Evolutionary conservation across 2,888 invertebrate genomes (phyloP).

Genomic region (Oeneis ivallda): DNA sequence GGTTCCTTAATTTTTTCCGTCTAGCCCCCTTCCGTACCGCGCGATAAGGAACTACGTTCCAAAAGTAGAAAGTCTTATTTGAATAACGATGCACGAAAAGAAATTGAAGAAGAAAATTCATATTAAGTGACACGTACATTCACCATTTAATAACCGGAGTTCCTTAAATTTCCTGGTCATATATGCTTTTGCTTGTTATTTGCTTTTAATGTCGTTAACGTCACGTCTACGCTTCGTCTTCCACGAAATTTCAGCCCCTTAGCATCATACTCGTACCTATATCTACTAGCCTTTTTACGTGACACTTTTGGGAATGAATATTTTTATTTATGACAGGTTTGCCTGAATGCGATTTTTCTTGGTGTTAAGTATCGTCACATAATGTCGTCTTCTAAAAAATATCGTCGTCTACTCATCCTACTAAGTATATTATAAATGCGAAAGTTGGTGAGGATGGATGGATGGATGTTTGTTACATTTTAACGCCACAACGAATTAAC

Average conservation of each 20-base stretch:
- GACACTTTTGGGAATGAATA: neutral
- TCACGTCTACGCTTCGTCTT: conserved; percentile 13
- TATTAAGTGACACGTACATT: conserved; percentile 10
- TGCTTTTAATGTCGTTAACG: conserved; percentile 17
- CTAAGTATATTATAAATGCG: too few relatives aligned
- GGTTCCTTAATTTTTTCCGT: too few relatives aligned
- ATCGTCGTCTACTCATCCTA: too few relatives aligned
- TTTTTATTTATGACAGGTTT: neutral
- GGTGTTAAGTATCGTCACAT: too few relatives aligned
- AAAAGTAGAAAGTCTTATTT: neutral
- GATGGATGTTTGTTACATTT: too few relatives aligned
- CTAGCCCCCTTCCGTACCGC: too few relatives aligned
- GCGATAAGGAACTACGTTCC: too few relatives aligned
- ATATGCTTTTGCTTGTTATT: conserved; percentile 11
- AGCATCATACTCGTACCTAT: neutral
- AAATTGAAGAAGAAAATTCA: neutral
- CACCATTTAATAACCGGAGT: conserved; percentile 14
- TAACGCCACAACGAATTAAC: too few relatives aligned
- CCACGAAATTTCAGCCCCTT: neutral
- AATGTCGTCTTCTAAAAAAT: too few relatives aligned
- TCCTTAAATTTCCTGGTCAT: conserved; percentile 16
- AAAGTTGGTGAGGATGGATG: too few relatives aligned
- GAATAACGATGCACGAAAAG: neutral
- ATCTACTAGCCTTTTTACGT: neutral
- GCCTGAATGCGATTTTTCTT: too few relatives aligned